A percentile compares a stretch with the other conserved stretches of the same genome.
Evolutionary conservation across 2,888 invertebrate species (phyloP).

Genomic region (Microplitis deprimator): DNA sequence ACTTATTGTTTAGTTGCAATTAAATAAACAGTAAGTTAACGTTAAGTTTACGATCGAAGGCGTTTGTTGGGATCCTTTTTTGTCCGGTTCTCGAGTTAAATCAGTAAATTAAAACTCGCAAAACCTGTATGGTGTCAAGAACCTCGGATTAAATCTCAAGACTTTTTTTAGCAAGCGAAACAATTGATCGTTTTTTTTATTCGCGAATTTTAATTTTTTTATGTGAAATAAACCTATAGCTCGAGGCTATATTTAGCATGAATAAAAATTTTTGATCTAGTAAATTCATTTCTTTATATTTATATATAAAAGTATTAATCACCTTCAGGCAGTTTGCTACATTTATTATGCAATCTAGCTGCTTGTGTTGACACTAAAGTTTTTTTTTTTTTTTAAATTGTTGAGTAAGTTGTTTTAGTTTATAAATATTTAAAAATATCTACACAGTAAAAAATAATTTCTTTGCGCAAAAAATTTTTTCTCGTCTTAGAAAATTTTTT

Average conservation of each 20-base stretch:
- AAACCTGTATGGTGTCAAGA: conserved; percentile 17
- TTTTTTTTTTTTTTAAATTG: neutral
- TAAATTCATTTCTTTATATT: conserved; percentile 4
- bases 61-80: neutral
- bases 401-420: neutral
- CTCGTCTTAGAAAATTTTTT: no score
- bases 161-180: neutral
- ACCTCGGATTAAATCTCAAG: neutral
- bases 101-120: conserved; percentile 13
- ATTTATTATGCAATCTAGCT: conserved; percentile 30
- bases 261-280: neutral
- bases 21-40: neutral
- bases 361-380: neutral
- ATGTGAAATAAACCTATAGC: neutral
- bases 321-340: conserved; percentile 29
- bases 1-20: neutral
- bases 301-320: conserved; percentile 5
- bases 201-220: neutral
- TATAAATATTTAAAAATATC: no score
- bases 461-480: neutral
- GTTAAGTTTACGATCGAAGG: neutral
- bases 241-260: neutral
- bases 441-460: neutral
- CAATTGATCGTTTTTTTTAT: conserved; percentile 1
- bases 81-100: neutral